Percentiles rank a stretch among this genome's conserved stretches.
Evolutionary conservation across 2,113 vertebrate species (phyloP).

Genomic region (Proteles cristata): DNA sequence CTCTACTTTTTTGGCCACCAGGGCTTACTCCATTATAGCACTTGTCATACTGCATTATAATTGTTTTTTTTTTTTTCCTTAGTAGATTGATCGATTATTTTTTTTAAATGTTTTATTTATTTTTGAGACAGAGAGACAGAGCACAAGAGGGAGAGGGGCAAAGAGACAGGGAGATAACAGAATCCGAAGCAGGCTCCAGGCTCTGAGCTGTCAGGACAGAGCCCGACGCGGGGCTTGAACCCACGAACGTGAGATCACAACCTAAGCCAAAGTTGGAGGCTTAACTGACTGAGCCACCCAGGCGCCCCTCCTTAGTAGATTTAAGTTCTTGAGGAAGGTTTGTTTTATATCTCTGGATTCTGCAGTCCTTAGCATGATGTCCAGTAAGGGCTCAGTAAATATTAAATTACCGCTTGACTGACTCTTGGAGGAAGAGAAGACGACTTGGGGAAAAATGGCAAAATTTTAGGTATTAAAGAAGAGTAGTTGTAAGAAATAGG

Average conservation of each 20-base stretch:
- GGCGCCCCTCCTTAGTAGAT: background rate
- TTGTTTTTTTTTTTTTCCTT: slow-evolving; percentile 51
- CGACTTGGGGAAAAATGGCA: background rate
- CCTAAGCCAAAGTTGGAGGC: too few species aligned
- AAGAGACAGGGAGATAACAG: too few species aligned
- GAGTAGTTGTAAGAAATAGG: background rate
- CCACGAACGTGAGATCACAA: too few species aligned
- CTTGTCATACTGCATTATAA: background rate
- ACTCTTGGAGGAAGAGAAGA: background rate
- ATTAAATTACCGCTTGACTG: slow-evolving; percentile 44
- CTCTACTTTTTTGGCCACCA: background rate
- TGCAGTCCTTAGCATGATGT: background rate
- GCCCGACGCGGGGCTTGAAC: too few species aligned
- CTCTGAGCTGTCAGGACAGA: too few species aligned
- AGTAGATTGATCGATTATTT: too few species aligned
- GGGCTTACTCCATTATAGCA: slow-evolving; percentile 1
- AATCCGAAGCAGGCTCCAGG: too few species aligned
- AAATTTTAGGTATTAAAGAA: slow-evolving; percentile 18
- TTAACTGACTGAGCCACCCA: too few species aligned
- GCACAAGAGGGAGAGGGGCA: too few species aligned
- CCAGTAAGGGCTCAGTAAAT: background rate
- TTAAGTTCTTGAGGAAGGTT: slow-evolving; percentile 37
- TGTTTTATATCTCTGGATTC: slow-evolving; percentile 34
- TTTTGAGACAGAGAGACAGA: too few species aligned
- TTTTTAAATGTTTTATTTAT: too few species aligned